phyloP scores from a whole-genome alignment of 2,888 invertebrate species.

The Pseudococcus jackbeardsleyi region DNA sequence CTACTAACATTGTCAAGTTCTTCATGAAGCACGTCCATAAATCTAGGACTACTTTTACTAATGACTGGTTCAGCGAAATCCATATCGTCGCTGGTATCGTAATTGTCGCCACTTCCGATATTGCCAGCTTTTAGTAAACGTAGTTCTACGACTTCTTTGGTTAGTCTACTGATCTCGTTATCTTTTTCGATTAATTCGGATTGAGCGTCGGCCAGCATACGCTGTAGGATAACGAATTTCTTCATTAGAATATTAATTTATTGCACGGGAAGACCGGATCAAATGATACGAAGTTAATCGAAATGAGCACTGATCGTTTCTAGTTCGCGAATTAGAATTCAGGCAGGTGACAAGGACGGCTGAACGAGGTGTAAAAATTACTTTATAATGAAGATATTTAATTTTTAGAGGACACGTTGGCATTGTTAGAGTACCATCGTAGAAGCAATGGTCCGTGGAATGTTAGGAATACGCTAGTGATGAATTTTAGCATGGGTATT shows the following conservation, averaged over 20 bases:
- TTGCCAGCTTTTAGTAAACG: slow-evolving; percentile 67
- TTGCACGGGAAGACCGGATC: not conserved
- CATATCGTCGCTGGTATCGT: slow-evolving; percentile 56
- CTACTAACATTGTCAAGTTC: slow-evolving; percentile 48
- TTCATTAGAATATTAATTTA: not conserved
- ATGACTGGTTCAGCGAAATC: slow-evolving; percentile 51
- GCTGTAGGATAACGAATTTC: slow-evolving; percentile 66
- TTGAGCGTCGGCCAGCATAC: slow-evolving; percentile 67
- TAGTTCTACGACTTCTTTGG: slow-evolving; percentile 85
- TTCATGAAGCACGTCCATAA: slow-evolving; percentile 64
- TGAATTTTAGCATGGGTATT: not conserved
- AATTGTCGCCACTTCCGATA: not conserved
- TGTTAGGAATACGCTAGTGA: not conserved
- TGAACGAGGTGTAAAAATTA: slow-evolving; percentile 22
- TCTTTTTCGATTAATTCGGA: slow-evolving; percentile 80
- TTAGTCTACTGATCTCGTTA: slow-evolving; percentile 82
- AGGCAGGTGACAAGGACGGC: slow-evolving; percentile 22
- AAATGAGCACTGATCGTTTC: not conserved
- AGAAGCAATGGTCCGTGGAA: not conserved
- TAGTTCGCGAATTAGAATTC: not conserved
- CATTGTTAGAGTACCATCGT: not conserved
- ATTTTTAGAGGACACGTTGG: slow-evolving; percentile 11
- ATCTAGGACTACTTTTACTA: slow-evolving; percentile 57
- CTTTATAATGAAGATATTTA: slow-evolving; percentile 24
- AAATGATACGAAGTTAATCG: not conserved